These are phyloP conservation scores for Diloba caeruleocephala DNA, from an alignment of 2,888 invertebrate species.

Conservation along the genomic window DNA sequence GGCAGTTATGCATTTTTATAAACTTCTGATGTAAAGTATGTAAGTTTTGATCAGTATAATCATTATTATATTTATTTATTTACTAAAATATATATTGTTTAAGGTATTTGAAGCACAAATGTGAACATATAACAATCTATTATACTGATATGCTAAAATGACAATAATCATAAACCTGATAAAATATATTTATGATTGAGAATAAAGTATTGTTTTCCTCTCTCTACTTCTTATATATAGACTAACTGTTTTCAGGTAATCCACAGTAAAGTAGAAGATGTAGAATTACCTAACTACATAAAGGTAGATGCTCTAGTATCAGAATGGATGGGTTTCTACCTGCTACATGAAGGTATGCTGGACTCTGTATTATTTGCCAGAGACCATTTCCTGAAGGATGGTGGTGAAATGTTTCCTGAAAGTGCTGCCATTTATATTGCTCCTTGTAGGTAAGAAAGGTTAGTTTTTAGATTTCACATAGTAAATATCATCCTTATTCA, in stretches of 20 bases:
- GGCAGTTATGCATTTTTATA: too few species aligned
- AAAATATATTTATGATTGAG: too few species aligned
- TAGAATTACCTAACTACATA: conserved; percentile 89
- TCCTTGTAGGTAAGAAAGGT: conserved; percentile 90
- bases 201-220: too few species aligned
- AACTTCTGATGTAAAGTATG: too few species aligned
- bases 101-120: too few species aligned
- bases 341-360: conserved; percentile 98
- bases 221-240: too few species aligned
- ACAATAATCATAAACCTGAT: too few species aligned
- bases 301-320: conserved; percentile 97
- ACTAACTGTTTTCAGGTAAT: conserved; percentile 87
- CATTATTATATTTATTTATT: too few species aligned
- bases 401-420: conserved; percentile 93
- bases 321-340: conserved; percentile 99
- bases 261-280: conserved; percentile 93
- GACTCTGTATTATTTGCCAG: conserved; percentile 95
- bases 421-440: conserved; percentile 89
- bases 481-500: neutral
- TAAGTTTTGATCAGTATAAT: too few species aligned
- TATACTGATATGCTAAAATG: too few species aligned
- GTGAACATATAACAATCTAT: too few species aligned
- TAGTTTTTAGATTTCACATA: neutral
- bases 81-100: too few species aligned
- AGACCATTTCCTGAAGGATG: conserved; percentile 93